These are phyloP conservation scores for Adoxophyes honmai DNA, from an alignment of 1,140 invertebrate genomes.

Conservation along the genomic window DNA sequence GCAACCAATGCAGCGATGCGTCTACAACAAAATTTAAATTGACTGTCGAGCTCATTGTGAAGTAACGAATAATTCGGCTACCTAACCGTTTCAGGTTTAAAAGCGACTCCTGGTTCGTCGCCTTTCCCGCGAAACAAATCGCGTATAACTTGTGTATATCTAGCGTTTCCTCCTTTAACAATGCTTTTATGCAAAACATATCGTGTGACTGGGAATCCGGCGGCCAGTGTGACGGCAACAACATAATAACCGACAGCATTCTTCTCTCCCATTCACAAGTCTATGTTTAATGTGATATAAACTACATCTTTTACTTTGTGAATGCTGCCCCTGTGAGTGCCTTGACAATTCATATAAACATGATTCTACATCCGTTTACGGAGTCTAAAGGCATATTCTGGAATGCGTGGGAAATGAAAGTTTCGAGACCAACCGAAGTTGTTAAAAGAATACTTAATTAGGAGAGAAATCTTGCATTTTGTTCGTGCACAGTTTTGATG, in stretches of 20 bases:
- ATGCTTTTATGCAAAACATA: constrained; percentile 36
- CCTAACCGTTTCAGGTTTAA: no score
- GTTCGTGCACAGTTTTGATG: no score
- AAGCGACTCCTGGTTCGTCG: no score
- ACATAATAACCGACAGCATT: not conserved
- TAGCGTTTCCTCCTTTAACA: constrained; percentile 22
- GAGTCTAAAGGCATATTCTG: not conserved
- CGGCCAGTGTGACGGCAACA: not conserved
- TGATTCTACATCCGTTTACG: not conserved
- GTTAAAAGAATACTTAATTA: constrained; percentile 12
- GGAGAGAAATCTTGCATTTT: constrained; percentile 1
- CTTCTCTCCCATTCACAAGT: not conserved
- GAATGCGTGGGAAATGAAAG: constrained; percentile 14
- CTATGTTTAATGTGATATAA: not conserved
- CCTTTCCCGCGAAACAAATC: no score
- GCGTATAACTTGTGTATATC: not conserved
- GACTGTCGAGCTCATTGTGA: no score
- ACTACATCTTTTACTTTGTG: not conserved
- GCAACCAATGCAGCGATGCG: no score
- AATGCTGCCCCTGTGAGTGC: no score
- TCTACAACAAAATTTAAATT: no score
- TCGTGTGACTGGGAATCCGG: constrained; percentile 35
- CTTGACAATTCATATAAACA: no score
- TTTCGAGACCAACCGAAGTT: not conserved
- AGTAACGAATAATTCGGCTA: no score